Evolutionary conservation across 2,797 vertebrate species (phyloP).

Genomic region (Lemur catta): DNA sequence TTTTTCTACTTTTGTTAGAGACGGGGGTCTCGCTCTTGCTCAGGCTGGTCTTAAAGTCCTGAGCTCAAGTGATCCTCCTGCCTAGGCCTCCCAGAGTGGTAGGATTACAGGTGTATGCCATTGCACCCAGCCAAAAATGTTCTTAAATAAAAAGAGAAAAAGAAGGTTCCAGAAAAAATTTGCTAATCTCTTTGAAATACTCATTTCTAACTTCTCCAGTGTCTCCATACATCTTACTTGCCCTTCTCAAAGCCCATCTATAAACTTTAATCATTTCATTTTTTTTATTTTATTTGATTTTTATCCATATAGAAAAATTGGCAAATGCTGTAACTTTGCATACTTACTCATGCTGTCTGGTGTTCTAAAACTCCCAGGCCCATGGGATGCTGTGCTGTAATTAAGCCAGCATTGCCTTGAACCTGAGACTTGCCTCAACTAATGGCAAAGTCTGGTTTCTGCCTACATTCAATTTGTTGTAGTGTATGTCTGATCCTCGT

Average conservation of each 20-base stretch:
- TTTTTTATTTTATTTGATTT: slow-evolving; percentile 52
- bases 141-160: slow-evolving; percentile 9
- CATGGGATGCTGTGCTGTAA: neutral
- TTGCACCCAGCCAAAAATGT: neutral
- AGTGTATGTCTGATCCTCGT: neutral
- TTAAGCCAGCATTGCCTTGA: neutral
- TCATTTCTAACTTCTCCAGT: neutral
- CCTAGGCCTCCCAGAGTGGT: no score
- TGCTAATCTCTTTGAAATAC: neutral
- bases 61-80: no score
- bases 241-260: slow-evolving; percentile 21
- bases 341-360: slow-evolving; percentile 17
- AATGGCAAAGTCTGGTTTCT: neutral
- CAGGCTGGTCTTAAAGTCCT: no score
- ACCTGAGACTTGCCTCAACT: neutral
- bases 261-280: slow-evolving; percentile 53
- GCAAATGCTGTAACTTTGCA: slow-evolving; percentile 41
- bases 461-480: neutral
- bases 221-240: neutral
- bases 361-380: slow-evolving; percentile 10
- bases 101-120: no score
- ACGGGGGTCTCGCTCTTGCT: no score
- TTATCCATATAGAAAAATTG: slow-evolving; percentile 31
- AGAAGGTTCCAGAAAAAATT: neutral
- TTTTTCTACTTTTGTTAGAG: no score